Evolutionary conservation across 2,888 invertebrate species (phyloP), one percentile per base, ranked within the genome.

Genomic region (Melangyna quadrimaculata): DNA sequence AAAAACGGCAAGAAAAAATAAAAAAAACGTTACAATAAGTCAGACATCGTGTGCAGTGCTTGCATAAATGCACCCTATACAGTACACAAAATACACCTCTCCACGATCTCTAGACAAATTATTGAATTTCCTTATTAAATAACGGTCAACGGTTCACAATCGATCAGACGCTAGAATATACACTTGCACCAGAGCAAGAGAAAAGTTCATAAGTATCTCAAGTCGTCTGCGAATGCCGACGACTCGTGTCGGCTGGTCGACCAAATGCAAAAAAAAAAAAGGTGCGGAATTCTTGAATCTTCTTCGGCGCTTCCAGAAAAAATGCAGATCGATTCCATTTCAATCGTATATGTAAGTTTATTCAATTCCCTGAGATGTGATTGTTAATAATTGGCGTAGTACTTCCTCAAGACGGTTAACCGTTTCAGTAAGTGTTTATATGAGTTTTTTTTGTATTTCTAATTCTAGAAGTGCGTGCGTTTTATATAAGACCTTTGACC

Each of bases 111-210:
- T 24, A 32, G 43, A 65, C 70, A 65, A 67, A 78, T 70, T 74
- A 71, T 79, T 70, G 78, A 84, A 86, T 86, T 86, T 86, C 84
- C 84, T 86, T 86, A 86, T 86, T 86, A 86, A 86, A 86, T 86
- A 86, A 86, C 84, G 84, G 84, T 86, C 80, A 73, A 57, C 75
- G 45, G 63, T 51, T 67, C 67, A 74, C 69, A 80, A 75, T 72
- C 80, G 55, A 80, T 80, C 84, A 79, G 67, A 75, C 84, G 17
- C 51, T 63, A 45, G 19, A 55, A 27, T 35, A 45, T 40, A 53
- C 63, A 3, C 32, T 17, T 17, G 17, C 24, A 40, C 4, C 4
- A 22, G 48, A 48, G 57, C 27, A 35, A 57, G 40, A 59, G 40
- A 59, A 71, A 63, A 59, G 4, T 35, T 8, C 59, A 59, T 37